phyloP scores from a whole-genome alignment of 2,113 vertebrate genomes.

The Chascanopsetta lugubris region DNA sequence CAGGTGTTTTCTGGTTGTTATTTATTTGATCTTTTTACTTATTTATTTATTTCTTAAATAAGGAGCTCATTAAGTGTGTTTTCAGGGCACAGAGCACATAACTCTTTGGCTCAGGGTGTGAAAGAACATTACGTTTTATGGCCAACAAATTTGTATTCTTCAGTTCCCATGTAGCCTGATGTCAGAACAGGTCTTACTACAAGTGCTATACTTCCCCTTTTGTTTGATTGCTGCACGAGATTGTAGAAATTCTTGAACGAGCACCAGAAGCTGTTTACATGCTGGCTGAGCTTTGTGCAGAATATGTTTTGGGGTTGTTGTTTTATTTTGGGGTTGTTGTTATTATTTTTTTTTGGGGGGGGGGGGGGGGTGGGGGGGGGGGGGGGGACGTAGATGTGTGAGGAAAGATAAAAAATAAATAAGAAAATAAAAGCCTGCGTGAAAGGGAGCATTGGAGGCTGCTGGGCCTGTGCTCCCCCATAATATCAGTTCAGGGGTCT shows the following conservation, averaged over 20 bases:
- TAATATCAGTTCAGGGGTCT: neutral
- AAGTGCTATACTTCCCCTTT: neutral
- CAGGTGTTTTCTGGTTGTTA: conserved; percentile 13
- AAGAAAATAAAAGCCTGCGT: neutral
- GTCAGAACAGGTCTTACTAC: conserved; percentile 3
- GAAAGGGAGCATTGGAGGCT: neutral
- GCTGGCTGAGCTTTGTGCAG: conserved; percentile 18
- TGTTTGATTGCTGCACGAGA: conserved; percentile 18
- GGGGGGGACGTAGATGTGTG: conserved; percentile 6
- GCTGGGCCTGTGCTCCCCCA: no score
- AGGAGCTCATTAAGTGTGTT: conserved; percentile 27
- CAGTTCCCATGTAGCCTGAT: neutral
- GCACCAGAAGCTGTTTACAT: conserved; percentile 16
- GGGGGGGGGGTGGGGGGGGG: no score
- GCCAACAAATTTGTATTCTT: conserved; percentile 21
- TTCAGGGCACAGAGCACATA: conserved; percentile 14
- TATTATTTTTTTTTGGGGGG: no score
- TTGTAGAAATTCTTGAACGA: conserved; percentile 36
- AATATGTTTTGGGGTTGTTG: conserved; percentile 7
- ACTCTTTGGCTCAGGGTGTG: conserved; percentile 6
- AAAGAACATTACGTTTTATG: conserved; percentile 30
- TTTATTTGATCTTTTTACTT: no score
- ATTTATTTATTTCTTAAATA: conserved; percentile 10
- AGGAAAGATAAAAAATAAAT: no score
- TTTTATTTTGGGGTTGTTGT: no score